Base-by-base conservation (phyloP, 2,888 invertebrate species). In the Ecdyonurus torrentis region DNA sequence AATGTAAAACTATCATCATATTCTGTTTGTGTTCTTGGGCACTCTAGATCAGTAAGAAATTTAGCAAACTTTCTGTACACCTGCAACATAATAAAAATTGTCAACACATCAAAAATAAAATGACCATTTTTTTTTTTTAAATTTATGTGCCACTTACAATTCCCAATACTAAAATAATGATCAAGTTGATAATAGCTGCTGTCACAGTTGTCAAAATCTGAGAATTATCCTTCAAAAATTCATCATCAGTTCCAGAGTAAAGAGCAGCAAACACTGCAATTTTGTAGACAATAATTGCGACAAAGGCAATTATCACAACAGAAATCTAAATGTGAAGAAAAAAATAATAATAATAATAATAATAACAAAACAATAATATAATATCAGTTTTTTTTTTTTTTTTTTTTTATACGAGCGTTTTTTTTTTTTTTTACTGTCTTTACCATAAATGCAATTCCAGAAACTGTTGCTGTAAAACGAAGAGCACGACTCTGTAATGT, bases 1-100 rank as follows among this genome's bases (percentile, higher is more conserved):
- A 98, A 91, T 0, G 97, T 97, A 74, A 92, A 96, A 0, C 94
- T 95, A 72, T 95, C 92, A 75, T 99, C 98, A 72, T 95, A 98
- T 74, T 98, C 96, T 0, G 89, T 91, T 74, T 97, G 95, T 0
- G 97, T 98, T 59, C 94, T 79, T 18, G 94, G 93, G 74, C 89
- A 90, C 76, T 95, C 91, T 74, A 91, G 76, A 71, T 93, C 90
- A 0, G 94, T 95, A 67, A 96, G 77, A 74, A 83, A 83, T 3
- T 90, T 85, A 0, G 95, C 94, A 69, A 96, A 77, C 70, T 82
- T 84, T 68, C 91, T 88, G 72, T 95, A 95, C 68, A 90, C 81
- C 87, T n/a, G n/a, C n/a, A n/a, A n/a, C n/a, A n/a, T n/a, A n/a
- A n/a, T n/a, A n/a, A n/a, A n/a, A n/a, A n/a, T n/a, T n/a, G n/a